Base-by-base conservation (phyloP, 2,888 invertebrate genomes). In the Aricia artaxerxes region DNA sequence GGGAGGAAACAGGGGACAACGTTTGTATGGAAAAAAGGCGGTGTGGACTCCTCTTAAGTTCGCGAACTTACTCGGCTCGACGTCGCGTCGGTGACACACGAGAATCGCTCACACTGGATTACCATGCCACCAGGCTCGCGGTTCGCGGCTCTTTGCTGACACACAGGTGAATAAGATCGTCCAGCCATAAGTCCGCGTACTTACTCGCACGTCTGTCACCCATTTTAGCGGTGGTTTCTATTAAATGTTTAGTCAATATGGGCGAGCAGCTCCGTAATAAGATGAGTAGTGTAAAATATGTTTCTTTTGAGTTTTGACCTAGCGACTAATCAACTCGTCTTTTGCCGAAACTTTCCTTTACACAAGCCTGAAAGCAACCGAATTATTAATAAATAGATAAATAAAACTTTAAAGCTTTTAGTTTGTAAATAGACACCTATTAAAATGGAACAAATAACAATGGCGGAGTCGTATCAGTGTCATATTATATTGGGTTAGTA, bases 401-500 rank as follows among this genome's bases (percentile, higher is more conserved):
- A 53, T 13, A 11, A 53, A 13, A 13, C 1, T 16, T 16, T 4
- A 57, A 64, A 64, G 24, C 9, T 24, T 61, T 64, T 64, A 31
- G 9, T 24, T 49, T 75, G 49, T 4, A 49, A 24, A 49, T 75
- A 49, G 11, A 75, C 6, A 75, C 13, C 75, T 49, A 75, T 24
- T 69, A 35, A 35, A 69, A 69, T 16, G 2, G 24, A 16, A 53
- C 24, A 76, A 53, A 49, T 4, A 76, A 69, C 9, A 24, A 69
- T 24, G 31, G 40, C 49, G 64, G 24, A 69, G 35, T 49, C 24
- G 78, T 69, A 69, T 64, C 49, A 69, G 31, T 78, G 69, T 69
- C 78, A 78, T 64, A 69, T 44, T 44, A 78, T 49, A 64, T 64
- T 78, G 31, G 69, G 69, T 78, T 69, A 31, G 64, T 69, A 78